Conservation (phyloP, 2,797 vertebrate genomes). For the Acanthurus leucopareius region DNA sequence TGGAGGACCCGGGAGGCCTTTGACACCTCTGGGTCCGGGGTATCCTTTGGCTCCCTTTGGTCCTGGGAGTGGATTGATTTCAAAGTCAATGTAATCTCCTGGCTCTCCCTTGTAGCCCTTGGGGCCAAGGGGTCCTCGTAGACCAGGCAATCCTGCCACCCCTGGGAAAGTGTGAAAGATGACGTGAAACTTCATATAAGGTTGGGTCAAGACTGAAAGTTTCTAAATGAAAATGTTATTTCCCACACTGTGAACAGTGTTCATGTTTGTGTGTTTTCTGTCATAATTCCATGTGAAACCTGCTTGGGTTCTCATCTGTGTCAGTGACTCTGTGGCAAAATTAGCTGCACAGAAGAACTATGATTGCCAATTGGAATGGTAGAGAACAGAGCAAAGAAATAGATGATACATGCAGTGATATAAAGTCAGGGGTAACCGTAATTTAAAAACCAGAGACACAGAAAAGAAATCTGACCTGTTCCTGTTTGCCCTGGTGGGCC, state of each 20-base stretch:
- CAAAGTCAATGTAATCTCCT: slow-evolving; percentile 23
- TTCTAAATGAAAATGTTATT: neutral
- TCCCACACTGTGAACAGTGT: neutral
- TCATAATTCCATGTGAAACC: no score
- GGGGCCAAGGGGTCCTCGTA: slow-evolving; percentile 48
- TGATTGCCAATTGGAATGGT: neutral
- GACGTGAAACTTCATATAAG: neutral
- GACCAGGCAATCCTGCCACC: slow-evolving; percentile 36
- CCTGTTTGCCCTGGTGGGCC: slow-evolving; percentile 63
- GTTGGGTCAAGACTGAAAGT: neutral
- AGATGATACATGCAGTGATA: neutral
- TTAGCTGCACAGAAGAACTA: no score
- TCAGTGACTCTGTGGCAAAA: neutral
- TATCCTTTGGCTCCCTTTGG: slow-evolving; percentile 69
- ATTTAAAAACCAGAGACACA: neutral
- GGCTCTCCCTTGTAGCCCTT: slow-evolving; percentile 79
- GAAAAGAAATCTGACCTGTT: slow-evolving; percentile 57
- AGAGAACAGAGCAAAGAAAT: neutral
- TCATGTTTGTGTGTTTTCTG: neutral
- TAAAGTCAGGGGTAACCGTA: neutral
- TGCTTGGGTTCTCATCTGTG: neutral
- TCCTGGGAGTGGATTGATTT: slow-evolving; percentile 14
- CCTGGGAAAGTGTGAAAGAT: slow-evolving; percentile 29
- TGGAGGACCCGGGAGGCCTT: slow-evolving; percentile 66
- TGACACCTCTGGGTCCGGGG: slow-evolving; percentile 63